phyloP scores from a whole-genome alignment of 1,140 invertebrate species.

The Drosophila mauritiana region DNA sequence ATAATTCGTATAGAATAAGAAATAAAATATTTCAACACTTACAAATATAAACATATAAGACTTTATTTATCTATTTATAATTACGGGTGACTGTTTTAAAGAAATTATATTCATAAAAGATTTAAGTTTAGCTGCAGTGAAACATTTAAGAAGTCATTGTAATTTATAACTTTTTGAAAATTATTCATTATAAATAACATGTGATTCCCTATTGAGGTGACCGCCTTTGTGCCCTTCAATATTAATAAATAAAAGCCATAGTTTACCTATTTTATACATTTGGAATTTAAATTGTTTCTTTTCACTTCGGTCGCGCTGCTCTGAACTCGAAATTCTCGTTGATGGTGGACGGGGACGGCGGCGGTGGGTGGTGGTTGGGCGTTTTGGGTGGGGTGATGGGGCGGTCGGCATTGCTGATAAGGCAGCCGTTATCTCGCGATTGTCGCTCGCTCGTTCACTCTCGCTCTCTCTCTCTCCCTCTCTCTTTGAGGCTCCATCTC shows the following conservation, averaged over 20 bases:
- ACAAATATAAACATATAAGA: too few species aligned
- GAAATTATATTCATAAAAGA: not conserved
- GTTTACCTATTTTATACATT: constrained; percentile 54
- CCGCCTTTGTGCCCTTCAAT: constrained; percentile 14
- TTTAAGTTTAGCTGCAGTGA: not conserved
- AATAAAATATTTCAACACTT: too few species aligned
- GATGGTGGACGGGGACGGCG: not conserved
- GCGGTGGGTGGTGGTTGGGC: constrained; percentile 1
- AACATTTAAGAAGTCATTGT: not conserved
- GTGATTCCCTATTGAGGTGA: constrained; percentile 6
- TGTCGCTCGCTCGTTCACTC: constrained; percentile 4
- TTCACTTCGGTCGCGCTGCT: constrained; percentile 6
- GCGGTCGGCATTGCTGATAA: constrained; percentile 44
- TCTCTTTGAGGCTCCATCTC: not conserved
- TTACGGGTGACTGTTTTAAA: not conserved
- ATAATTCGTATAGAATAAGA: too few species aligned
- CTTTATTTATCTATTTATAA: too few species aligned
- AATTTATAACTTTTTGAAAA: not conserved
- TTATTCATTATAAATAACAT: not conserved
- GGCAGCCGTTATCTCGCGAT: constrained; percentile 44
- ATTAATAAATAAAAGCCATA: constrained; percentile 58
- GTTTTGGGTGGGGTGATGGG: constrained; percentile 1
- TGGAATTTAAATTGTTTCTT: constrained; percentile 51
- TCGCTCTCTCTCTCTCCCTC: not conserved
- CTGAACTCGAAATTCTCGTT: constrained; percentile 12